Conservation (phyloP, 1,140 invertebrate genomes). For the Plodia interpunctella region DNA sequence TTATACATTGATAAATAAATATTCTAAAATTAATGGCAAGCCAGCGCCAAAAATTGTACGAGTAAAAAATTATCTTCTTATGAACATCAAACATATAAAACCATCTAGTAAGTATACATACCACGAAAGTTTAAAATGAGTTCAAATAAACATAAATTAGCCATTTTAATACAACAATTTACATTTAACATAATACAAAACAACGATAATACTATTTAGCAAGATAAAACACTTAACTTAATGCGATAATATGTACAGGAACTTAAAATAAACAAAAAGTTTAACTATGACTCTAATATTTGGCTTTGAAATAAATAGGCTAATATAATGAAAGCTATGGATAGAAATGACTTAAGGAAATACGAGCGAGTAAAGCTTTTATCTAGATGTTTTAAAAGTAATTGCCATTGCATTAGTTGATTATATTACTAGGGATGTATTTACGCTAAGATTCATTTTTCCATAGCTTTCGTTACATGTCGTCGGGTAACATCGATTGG, state of each 20-base stretch:
- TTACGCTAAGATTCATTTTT: conserved; percentile 8
- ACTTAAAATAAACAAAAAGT: conserved; percentile 67
- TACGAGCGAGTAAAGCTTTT: conserved; percentile 12
- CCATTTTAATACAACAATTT: conserved; percentile 59
- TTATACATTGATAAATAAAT: not conserved
- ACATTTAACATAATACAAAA: conserved; percentile 68
- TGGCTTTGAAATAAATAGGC: conserved; percentile 75
- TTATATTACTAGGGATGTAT: conserved; percentile 14
- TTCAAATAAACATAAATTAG: conserved; percentile 69
- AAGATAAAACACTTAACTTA: conserved; percentile 62
- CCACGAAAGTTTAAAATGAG: conserved; percentile 56
- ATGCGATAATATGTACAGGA: conserved; percentile 65
- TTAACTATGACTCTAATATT: conserved; percentile 75
- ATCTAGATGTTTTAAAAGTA: conserved; percentile 11
- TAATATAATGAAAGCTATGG: conserved; percentile 74
- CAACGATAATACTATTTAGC: conserved; percentile 71
- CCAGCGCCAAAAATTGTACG: conserved; percentile 40
- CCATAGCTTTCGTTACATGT: conserved; percentile 72
- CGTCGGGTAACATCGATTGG: conserved; percentile 73
- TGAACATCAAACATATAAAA: conserved; percentile 10
- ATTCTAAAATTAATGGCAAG: conserved; percentile 33
- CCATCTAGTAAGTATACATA: conserved; percentile 18
- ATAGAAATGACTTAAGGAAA: conserved; percentile 24
- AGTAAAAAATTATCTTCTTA: not conserved
- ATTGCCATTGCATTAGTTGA: conserved; percentile 10